phyloP scores from a whole-genome alignment of 2,888 invertebrate species.

The Sceliomorpha sp. region DNA sequence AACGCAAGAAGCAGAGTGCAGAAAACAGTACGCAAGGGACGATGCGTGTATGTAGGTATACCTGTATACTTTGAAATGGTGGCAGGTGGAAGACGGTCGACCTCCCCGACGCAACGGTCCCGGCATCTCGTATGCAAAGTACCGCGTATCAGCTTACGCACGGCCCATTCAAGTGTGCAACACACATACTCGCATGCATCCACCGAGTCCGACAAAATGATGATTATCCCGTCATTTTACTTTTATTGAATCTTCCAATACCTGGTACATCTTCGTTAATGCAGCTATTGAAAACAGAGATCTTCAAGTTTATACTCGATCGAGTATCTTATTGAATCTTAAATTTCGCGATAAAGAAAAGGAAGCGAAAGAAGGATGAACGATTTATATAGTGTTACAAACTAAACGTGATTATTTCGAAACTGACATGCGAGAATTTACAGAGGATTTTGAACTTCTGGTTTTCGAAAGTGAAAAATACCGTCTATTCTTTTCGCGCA shows the following conservation, averaged over 20 bases:
- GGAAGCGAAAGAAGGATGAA: too few species aligned
- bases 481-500: too few species aligned
- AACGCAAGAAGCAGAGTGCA: constrained; percentile 41
- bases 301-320: constrained; percentile 22
- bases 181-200: constrained; percentile 27
- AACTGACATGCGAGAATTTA: too few species aligned
- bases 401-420: too few species aligned
- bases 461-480: too few species aligned
- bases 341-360: too few species aligned
- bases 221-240: constrained; percentile 43
- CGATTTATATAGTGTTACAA: too few species aligned
- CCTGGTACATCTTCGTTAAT: constrained; percentile 17
- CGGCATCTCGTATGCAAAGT: constrained; percentile 67
- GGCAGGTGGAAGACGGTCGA: constrained; percentile 76
- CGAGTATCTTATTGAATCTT: too few species aligned
- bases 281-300: constrained; percentile 34
- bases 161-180: constrained; percentile 52
- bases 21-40: constrained; percentile 28
- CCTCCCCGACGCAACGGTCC: constrained; percentile 68
- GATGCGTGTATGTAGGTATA: constrained; percentile 29
- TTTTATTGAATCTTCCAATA: constrained; percentile 46
- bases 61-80: constrained; percentile 60
- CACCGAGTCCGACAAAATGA: constrained; percentile 28
- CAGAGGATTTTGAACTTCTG: too few species aligned
- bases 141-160: constrained; percentile 68